These are phyloP conservation scores for Anodontia alba DNA, from an alignment of 2,888 invertebrate genomes.

Conservation along the genomic window DNA sequence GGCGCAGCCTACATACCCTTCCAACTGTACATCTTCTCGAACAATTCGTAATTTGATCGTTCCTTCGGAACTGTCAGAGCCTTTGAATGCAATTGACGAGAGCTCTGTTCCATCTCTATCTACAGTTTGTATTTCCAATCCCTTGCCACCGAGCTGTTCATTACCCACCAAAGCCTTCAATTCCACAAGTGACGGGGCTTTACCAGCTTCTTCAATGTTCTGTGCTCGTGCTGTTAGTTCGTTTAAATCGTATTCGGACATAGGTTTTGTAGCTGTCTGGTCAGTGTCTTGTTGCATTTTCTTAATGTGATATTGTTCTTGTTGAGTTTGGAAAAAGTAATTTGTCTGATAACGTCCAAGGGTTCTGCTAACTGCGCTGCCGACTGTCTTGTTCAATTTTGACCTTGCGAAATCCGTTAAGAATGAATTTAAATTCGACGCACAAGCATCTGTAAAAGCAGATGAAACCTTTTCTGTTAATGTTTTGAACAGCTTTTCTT, in stretches of 20 bases:
- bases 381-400: not conserved
- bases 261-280: not conserved
- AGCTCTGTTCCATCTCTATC: not conserved
- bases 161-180: not conserved
- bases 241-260: not conserved
- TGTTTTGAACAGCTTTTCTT: not conserved
- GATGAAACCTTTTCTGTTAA: not conserved
- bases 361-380: not conserved
- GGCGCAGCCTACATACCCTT: too few species aligned
- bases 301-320: not conserved
- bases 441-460: conserved; percentile 5
- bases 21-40: not conserved
- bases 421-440: not conserved
- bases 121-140: not conserved
- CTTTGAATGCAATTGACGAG: not conserved
- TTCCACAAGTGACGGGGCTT: not conserved
- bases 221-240: not conserved
- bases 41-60: not conserved
- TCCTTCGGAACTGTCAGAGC: not conserved
- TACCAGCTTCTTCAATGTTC: not conserved
- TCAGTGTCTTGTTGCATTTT: not conserved
- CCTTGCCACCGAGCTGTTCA: not conserved
- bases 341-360: not conserved
- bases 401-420: not conserved
- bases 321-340: not conserved